Base-by-base conservation (phyloP, 1,140 invertebrate species). In the Heterodera carotae region DNA sequence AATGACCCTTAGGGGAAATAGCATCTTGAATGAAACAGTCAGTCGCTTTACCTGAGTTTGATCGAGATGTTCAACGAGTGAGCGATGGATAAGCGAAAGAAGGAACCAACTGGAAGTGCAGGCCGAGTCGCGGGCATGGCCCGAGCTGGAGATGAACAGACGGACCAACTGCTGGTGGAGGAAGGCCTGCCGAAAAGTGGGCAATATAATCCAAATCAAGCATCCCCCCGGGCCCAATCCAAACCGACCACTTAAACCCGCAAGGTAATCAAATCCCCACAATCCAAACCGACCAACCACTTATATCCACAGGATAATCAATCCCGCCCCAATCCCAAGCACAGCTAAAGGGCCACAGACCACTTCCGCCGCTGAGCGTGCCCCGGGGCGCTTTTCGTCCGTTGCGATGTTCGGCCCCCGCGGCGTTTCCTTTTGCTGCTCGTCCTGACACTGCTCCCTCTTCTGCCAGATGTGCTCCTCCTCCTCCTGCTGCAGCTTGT, bases 21-120 rank as follows among this genome's bases (percentile, higher is more conserved):
- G 39, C 12, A 43, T 12, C 82, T 92, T 91, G 34, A 92, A 91
- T 69, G 6, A 97, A 87, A 85, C 95, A 93, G 83, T n/a, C n/a
- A 94, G 93, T 68, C 93, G 92, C 94, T 97, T 97, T 31, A 93
- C 94, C 85, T 95, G 94, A 1, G 94, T 89, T 86, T 89, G 66
- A 79, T 34, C 31, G 6, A 78, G 10, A 36, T 74, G 78, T 84
- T 82, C 82, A 88, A 88, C 79, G 12, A 66, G 27, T 5, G 62
- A 66, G 7, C 62, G 62, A 27, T 66, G 62, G 62, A 96, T 94
- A 12, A 96, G 89, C 87, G 96, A 94, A 87, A 96, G 93, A 82
- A 96, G 91, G 82, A 95, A 92, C 94, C 94, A 96, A 0, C 94
- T 93, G 88, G 97, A 93, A 31, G 91, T 91, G 88, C 95, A 92